Conservation (phyloP, 2,113 vertebrate genomes). For the Cyanoramphus novaezelandiae region DNA sequence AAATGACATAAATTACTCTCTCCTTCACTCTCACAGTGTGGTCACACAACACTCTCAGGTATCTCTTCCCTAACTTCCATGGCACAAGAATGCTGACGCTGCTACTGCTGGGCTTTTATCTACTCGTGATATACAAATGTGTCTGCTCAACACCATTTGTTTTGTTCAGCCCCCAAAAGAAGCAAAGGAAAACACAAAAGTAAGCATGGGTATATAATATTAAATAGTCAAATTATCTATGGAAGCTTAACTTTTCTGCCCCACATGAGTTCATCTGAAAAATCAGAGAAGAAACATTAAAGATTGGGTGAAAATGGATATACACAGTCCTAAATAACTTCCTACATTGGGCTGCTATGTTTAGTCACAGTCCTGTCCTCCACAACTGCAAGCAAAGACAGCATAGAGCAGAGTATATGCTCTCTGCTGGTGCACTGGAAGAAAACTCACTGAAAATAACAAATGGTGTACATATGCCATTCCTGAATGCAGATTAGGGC, state of each 20-base stretch:
- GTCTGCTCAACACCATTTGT: neutral
- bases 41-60: neutral
- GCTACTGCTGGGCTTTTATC: neutral
- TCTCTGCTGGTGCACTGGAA: neutral
- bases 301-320: neutral
- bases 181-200: neutral
- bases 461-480: neutral
- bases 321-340: neutral
- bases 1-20: neutral
- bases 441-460: neutral
- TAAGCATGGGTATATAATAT: neutral
- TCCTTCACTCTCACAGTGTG: neutral
- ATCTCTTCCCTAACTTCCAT: neutral
- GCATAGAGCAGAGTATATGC: too few relatives aligned
- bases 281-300: neutral
- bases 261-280: neutral
- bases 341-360: neutral
- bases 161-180: neutral
- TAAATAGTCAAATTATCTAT: neutral
- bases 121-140: fast-evolving
- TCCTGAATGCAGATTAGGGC: neutral
- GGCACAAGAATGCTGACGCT: neutral
- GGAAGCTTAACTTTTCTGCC: neutral
- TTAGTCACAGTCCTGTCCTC: neutral
- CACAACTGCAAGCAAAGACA: neutral